A percentile compares a stretch with the other conserved stretches of the same genome.
Evolutionary conservation across 1,140 invertebrate species (phyloP).

Genomic region (Chionoecetes opilio): DNA sequence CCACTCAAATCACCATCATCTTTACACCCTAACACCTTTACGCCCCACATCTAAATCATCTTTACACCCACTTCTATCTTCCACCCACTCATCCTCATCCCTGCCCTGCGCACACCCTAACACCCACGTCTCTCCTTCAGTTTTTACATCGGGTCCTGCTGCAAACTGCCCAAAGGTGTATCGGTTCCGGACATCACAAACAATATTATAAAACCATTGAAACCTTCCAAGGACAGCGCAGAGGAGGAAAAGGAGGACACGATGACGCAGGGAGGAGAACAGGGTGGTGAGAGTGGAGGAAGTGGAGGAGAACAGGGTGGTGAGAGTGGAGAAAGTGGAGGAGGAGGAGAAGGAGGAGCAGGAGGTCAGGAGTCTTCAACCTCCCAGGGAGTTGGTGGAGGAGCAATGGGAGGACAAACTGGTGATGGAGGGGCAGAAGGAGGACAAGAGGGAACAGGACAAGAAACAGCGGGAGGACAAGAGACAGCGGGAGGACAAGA

Average conservation of each 20-base stretch:
- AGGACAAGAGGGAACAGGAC: not conserved
- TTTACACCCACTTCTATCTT: no score
- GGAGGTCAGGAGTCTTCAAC: no score
- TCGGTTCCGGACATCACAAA: no score
- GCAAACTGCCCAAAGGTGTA: constrained; percentile 83
- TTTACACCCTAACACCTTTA: no score
- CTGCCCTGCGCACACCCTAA: no score
- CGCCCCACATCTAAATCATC: no score
- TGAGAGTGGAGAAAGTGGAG: not conserved
- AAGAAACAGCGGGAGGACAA: not conserved
- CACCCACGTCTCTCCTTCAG: no score
- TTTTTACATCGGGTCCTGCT: constrained; percentile 96
- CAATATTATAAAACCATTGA: no score
- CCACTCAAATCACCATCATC: no score
- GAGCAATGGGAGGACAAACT: not conserved
- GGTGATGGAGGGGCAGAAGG: not conserved
- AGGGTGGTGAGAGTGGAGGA: not conserved
- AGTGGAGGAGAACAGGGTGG: not conserved
- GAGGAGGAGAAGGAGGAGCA: not conserved
- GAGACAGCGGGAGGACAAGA: not conserved
- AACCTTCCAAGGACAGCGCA: no score
- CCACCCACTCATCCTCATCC: no score
- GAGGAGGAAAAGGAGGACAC: not conserved
- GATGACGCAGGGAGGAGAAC: not conserved
- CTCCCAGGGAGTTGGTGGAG: no score